These are phyloP conservation scores for Drosophila meridiana DNA, from an alignment of 2,888 invertebrate species.

Conservation along the genomic window DNA sequence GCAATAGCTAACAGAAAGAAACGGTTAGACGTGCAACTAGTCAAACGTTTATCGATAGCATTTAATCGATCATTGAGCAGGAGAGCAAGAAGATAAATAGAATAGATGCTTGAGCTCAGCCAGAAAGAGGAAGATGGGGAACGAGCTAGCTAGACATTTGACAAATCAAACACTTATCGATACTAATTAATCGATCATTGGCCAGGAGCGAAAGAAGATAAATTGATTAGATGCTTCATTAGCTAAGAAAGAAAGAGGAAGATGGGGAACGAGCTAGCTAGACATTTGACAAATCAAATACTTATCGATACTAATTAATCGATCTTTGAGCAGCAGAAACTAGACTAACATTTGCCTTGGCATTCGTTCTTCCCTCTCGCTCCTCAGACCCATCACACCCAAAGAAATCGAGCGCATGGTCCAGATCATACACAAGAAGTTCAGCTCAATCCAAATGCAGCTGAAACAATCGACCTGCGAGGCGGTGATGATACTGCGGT, in stretches of 20 bases:
- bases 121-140: background rate
- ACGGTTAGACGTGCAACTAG: background rate
- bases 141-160: background rate
- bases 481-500: slow-evolving; percentile 98
- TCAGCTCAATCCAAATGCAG: slow-evolving; percentile 99
- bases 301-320: slow-evolving; percentile 1
- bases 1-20: too few species aligned
- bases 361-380: background rate
- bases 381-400: slow-evolving; percentile 94
- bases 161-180: background rate
- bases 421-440: slow-evolving; percentile 99
- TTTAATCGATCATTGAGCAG: background rate
- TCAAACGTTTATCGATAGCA: background rate
- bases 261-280: background rate
- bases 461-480: slow-evolving; percentile 99
- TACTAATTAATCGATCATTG: background rate
- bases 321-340: background rate
- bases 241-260: background rate
- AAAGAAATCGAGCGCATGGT: slow-evolving; percentile 99
- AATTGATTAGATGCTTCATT: background rate
- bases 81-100: background rate
- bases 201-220: background rate
- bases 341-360: background rate
- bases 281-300: background rate
- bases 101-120: background rate